Evolutionary conservation across 2,113 vertebrate species (phyloP).

Genomic region (Percopsis transmontana): DNA sequence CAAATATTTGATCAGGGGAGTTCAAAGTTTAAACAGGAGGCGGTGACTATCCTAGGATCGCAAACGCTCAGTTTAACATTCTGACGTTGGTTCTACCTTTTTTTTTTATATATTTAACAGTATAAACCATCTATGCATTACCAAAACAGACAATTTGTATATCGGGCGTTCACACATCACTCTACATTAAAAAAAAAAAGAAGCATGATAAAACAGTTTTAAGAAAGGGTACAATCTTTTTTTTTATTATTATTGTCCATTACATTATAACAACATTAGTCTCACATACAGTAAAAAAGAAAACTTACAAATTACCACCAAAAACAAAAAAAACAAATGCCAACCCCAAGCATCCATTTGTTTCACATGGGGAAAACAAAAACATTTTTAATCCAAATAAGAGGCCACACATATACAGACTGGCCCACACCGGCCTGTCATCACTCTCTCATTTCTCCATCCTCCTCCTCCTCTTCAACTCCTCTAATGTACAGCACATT

Average conservation of each 20-base stretch:
- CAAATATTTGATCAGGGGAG: constrained; percentile 71
- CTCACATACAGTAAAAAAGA: constrained; percentile 45
- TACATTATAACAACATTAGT: constrained; percentile 46
- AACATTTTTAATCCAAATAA: constrained; percentile 35
- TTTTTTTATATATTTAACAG: not conserved
- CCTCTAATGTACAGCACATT: constrained; percentile 98
- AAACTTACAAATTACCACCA: constrained; percentile 31
- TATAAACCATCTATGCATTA: not conserved
- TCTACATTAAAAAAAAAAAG: not conserved
- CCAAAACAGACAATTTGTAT: too few species aligned
- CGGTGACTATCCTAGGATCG: not conserved
- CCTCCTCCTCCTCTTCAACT: constrained; percentile 98
- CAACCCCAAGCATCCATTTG: constrained; percentile 19
- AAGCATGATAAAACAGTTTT: constrained; percentile 26
- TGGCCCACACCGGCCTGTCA: not conserved
- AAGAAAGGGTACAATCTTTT: constrained; percentile 48
- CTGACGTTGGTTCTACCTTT: not conserved
- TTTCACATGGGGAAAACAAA: constrained; percentile 73
- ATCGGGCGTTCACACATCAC: not conserved
- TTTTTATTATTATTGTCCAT: constrained; percentile 67
- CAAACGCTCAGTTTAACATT: not conserved
- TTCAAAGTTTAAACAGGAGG: constrained; percentile 62
- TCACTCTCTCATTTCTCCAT: constrained; percentile 98
- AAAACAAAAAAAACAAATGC: constrained; percentile 30
- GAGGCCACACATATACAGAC: constrained; percentile 27